Percentiles rank a stretch among this genome's conserved stretches.
These are phyloP conservation scores for Procavia capensis DNA, from an alignment of 2,113 vertebrate genomes.

Conservation along the genomic window DNA sequence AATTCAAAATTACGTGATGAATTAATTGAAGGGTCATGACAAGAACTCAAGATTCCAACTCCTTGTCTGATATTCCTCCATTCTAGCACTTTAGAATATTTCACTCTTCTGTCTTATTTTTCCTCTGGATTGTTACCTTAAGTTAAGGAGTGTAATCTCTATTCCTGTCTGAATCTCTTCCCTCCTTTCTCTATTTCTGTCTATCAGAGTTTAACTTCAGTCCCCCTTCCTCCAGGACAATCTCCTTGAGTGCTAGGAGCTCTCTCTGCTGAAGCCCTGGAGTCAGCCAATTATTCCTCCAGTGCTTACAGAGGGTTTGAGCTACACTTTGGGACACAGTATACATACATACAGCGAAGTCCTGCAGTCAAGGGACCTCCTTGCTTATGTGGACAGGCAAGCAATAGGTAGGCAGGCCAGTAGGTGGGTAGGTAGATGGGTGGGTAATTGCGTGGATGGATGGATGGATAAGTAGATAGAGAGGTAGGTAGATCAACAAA, in stretches of 20 bases:
- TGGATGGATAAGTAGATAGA: not conserved
- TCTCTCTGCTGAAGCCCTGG: not conserved
- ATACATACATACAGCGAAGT: not conserved
- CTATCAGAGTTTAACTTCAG: not conserved
- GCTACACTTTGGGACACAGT: not conserved
- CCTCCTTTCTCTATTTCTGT: not conserved
- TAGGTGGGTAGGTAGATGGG: not conserved
- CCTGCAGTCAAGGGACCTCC: not conserved
- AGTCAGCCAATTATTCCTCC: not conserved
- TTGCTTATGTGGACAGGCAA: not conserved
- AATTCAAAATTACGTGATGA: not conserved
- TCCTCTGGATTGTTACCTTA: not conserved
- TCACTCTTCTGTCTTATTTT: not conserved
- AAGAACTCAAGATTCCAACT: not conserved
- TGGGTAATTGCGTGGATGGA: not conserved
- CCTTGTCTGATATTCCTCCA: not conserved
- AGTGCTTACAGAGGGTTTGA: not conserved
- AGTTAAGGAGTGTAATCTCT: too few relatives aligned
- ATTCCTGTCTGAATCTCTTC: not conserved
- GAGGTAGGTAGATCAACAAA: fast-evolving
- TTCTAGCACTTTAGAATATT: not conserved
- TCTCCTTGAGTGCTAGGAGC: not conserved
- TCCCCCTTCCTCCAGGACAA: not conserved
- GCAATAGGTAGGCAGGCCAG: not conserved
- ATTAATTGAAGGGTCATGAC: not conserved